These are phyloP conservation scores for Heptranchias perlo DNA, from an alignment of 2,113 vertebrate genomes.

Conservation along the genomic window DNA sequence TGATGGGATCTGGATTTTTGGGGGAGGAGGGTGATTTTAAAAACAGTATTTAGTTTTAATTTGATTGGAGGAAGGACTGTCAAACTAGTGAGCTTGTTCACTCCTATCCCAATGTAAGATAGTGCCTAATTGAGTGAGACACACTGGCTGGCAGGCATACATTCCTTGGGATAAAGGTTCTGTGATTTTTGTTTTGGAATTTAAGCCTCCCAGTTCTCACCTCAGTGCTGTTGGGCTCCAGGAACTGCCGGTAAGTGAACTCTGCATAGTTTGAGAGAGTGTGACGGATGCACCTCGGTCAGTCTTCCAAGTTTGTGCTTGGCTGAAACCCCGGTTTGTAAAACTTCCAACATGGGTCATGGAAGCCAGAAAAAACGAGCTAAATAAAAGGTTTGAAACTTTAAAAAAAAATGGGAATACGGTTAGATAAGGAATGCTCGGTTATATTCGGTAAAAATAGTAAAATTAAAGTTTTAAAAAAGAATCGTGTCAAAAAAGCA, in stretches of 20 bases:
- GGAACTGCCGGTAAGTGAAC: neutral
- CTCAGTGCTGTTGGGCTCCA: neutral
- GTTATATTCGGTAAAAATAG: neutral
- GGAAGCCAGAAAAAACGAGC: neutral
- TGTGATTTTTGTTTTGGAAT: conserved; percentile 17
- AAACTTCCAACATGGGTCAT: neutral
- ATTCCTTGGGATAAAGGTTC: conserved; percentile 25
- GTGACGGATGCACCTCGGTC: neutral
- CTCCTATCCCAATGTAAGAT: neutral
- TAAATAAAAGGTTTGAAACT: neutral
- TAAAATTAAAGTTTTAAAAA: neutral
- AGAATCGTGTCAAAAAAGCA: neutral
- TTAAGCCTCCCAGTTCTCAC: conserved; percentile 6
- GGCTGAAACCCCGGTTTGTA: neutral
- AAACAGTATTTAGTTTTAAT: neutral
- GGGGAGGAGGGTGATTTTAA: neutral
- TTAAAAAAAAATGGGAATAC: neutral
- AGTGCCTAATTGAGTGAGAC: neutral
- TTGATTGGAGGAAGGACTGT: neutral
- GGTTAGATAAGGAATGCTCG: neutral
- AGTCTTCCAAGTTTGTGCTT: neutral
- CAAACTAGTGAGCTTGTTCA: neutral
- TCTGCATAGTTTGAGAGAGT: neutral
- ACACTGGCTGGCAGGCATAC: neutral
- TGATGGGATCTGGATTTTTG: neutral